These are phyloP conservation scores for Schizotus pectinicornis DNA, from an alignment of 2,888 invertebrate species.

Conservation along the genomic window DNA sequence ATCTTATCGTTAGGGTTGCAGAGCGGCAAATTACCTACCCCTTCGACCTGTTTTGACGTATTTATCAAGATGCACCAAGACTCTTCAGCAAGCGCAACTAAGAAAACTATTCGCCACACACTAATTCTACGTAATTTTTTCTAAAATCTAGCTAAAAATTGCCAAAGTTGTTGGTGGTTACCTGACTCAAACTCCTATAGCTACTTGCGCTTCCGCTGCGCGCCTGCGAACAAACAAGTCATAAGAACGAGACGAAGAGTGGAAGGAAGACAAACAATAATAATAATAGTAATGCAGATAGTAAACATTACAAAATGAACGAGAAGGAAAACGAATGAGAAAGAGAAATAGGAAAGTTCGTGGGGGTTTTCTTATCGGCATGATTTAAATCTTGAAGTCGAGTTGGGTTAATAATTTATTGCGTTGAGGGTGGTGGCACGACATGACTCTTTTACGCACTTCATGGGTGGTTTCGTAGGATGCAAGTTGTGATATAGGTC, in stretches of 20 bases:
- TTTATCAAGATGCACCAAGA: too few relatives aligned
- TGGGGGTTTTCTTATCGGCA: too few relatives aligned
- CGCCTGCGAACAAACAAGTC: conserved; percentile 68
- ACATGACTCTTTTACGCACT: too few relatives aligned
- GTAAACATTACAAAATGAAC: not conserved
- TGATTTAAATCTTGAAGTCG: too few relatives aligned
- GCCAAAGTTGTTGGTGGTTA: conserved; percentile 57
- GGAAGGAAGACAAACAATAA: not conserved
- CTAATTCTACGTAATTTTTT: conserved; percentile 22
- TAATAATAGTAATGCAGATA: not conserved
- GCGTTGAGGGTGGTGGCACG: too few relatives aligned
- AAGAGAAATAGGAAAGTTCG: not conserved
- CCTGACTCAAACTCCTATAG: conserved; percentile 90
- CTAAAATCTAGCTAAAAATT: conserved; percentile 21
- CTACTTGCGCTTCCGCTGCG: conserved; percentile 89
- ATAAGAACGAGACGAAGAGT: not conserved
- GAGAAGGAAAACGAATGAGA: not conserved
- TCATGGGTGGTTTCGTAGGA: too few relatives aligned
- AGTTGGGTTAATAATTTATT: too few relatives aligned
- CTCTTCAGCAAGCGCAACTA: not conserved
- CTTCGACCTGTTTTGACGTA: too few relatives aligned
- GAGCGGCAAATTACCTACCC: too few relatives aligned
- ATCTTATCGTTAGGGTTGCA: too few relatives aligned
- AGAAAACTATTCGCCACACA: conserved; percentile 5
- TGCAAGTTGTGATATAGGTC: too few relatives aligned